Percentiles rank a stretch among this genome's conserved stretches.
phyloP scores from a whole-genome alignment of 2,888 invertebrate species.

The Trypoxylon attenuatum region DNA sequence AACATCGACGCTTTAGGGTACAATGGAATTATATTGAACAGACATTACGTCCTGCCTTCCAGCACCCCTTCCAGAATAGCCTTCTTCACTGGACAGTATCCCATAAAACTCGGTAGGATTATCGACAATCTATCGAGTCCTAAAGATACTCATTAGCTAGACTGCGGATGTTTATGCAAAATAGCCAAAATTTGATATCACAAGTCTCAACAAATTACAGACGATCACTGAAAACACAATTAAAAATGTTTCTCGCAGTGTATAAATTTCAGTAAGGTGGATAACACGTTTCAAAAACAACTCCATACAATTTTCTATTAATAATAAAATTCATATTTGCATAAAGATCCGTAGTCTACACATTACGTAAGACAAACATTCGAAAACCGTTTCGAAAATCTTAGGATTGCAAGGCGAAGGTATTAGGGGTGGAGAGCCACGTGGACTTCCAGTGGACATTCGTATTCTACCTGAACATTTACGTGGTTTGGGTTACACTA shows the following conservation, averaged over 20 bases:
- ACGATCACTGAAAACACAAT: too few relatives aligned
- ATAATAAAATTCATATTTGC: too few relatives aligned
- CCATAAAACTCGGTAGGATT: conserved; percentile 80
- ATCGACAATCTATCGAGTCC: background rate
- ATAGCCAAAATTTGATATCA: too few relatives aligned
- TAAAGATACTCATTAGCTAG: too few relatives aligned
- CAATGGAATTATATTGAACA: conserved; percentile 89
- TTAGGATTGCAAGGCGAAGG: conserved; percentile 77
- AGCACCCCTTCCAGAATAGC: conserved; percentile 91
- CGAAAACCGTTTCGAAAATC: too few relatives aligned
- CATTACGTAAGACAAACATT: too few relatives aligned
- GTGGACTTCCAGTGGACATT: conserved; percentile 76
- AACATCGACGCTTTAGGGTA: conserved; percentile 92
- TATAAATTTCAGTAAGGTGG: too few relatives aligned
- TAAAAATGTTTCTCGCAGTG: too few relatives aligned
- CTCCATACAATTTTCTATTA: too few relatives aligned
- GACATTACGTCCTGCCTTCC: conserved; percentile 89
- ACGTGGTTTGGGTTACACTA: conserved; percentile 76
- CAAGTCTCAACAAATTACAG: background rate
- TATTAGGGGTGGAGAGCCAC: conserved; percentile 76
- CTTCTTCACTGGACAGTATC: conserved; percentile 90
- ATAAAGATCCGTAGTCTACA: too few relatives aligned
- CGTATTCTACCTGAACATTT: conserved; percentile 77
- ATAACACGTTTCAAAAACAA: too few relatives aligned
- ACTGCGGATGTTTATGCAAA: background rate